A percentile compares a stretch with the other conserved stretches of the same genome.
phyloP scores from a whole-genome alignment of 2,888 invertebrate species.

The Bombylius discolor region DNA sequence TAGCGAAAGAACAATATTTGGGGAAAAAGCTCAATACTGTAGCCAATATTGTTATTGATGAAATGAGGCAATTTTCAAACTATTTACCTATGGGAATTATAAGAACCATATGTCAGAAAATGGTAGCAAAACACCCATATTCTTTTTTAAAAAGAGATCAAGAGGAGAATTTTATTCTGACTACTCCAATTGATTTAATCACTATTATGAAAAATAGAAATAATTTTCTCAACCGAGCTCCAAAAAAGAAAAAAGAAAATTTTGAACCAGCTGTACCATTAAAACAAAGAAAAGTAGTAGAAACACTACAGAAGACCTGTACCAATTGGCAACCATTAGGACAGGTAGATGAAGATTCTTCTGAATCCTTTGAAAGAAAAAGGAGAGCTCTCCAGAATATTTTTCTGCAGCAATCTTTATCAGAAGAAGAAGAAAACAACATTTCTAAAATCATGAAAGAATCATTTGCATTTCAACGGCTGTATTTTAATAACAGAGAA shows the following conservation, averaged over 20 bases:
- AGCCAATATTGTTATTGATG: constrained; percentile 2
- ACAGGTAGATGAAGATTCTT: not conserved
- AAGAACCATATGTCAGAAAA: constrained; percentile 1
- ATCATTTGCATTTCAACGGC: not conserved
- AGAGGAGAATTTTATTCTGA: not conserved
- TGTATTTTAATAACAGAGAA: constrained; percentile 2
- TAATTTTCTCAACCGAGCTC: constrained; percentile 2
- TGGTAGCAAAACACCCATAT: constrained; percentile 4
- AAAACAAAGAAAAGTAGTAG: constrained; percentile 1
- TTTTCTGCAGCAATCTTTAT: not conserved
- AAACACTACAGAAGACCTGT: not conserved
- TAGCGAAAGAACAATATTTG: no score
- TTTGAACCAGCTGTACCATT: not conserved
- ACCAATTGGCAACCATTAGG: constrained; percentile 2
- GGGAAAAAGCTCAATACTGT: not conserved
- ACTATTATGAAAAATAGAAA: constrained; percentile 3
- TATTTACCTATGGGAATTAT: constrained; percentile 5
- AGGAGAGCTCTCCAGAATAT: not conserved
- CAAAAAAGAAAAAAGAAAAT: not conserved
- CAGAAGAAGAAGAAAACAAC: not conserved
- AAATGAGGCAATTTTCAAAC: not conserved
- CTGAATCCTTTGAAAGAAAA: not conserved
- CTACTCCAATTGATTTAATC: constrained; percentile 1
- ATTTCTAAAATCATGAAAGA: not conserved
- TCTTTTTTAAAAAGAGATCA: not conserved